These are phyloP conservation scores for Macrobrachium nipponense DNA, from an alignment of 1,140 invertebrate genomes.

Conservation along the genomic window DNA sequence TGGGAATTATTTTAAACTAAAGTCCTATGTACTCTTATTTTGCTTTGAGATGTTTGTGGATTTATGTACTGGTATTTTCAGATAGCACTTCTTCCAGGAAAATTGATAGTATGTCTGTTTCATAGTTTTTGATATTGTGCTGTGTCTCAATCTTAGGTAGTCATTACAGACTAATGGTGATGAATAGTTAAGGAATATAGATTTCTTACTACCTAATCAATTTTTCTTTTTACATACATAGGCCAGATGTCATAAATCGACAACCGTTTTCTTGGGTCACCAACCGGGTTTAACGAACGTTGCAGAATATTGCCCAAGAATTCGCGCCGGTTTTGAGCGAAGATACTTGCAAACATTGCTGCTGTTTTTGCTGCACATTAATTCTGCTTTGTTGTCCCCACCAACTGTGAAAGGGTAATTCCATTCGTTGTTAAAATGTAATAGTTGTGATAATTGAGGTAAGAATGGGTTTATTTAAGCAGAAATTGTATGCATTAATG, in stretches of 20 bases:
- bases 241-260: constrained; percentile 89
- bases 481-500: background rate
- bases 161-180: no score
- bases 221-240: constrained; percentile 67
- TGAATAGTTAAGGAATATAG: background rate
- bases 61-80: no score
- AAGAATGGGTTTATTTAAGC: no score
- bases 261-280: constrained; percentile 96
- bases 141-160: no score
- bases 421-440: no score
- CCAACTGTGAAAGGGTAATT: constrained; percentile 84
- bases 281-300: constrained; percentile 89
- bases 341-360: constrained; percentile 91
- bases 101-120: background rate
- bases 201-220: background rate
- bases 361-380: constrained; percentile 91
- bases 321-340: constrained; percentile 81
- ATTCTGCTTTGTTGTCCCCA: constrained; percentile 90
- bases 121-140: no score
- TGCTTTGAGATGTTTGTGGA: no score
- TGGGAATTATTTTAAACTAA: no score
- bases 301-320: constrained; percentile 88
- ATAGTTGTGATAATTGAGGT: no score
- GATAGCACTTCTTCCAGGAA: background rate
- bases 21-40: no score